phyloP scores from a whole-genome alignment of 2,888 invertebrate genomes.

The Drosophila mulleri region DNA sequence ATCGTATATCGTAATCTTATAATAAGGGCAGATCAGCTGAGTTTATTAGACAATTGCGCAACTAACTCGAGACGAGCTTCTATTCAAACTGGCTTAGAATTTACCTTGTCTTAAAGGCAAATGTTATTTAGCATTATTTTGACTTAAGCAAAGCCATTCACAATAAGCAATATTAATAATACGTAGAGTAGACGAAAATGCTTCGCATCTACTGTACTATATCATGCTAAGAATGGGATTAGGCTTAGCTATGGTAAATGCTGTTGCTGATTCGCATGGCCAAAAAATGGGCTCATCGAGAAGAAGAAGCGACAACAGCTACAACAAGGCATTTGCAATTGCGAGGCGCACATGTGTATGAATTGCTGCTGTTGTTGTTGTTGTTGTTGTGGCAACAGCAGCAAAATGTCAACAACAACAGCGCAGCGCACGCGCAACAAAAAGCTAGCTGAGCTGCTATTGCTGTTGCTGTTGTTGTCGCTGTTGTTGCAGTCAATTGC shows the following conservation, averaged over 20 bases:
- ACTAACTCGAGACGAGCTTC: neutral
- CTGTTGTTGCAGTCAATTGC: slow-evolving; percentile 75
- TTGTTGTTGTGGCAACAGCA: slow-evolving; percentile 36
- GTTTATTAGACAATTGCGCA: neutral
- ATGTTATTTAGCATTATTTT: neutral
- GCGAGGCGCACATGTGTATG: slow-evolving; percentile 51
- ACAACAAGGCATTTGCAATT: slow-evolving; percentile 17
- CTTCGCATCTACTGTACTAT: no score
- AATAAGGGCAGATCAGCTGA: neutral
- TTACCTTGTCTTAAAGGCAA: no score
- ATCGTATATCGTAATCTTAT: neutral
- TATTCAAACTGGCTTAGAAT: no score
- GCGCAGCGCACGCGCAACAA: slow-evolving; percentile 72
- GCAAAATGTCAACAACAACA: slow-evolving; percentile 77
- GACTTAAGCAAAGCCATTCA: neutral
- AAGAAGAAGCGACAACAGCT: slow-evolving; percentile 22
- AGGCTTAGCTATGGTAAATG: slow-evolving; percentile 6
- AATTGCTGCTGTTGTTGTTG: slow-evolving; percentile 25
- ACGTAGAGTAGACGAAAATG: neutral
- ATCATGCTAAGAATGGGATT: neutral
- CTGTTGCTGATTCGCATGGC: slow-evolving; percentile 16
- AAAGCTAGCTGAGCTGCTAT: slow-evolving; percentile 49
- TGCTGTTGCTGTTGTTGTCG: slow-evolving; percentile 54
- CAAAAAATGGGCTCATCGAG: slow-evolving; percentile 19
- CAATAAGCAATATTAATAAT: neutral